phyloP scores from a whole-genome alignment of 2,113 vertebrate genomes.

The Arothron firmamentum region DNA sequence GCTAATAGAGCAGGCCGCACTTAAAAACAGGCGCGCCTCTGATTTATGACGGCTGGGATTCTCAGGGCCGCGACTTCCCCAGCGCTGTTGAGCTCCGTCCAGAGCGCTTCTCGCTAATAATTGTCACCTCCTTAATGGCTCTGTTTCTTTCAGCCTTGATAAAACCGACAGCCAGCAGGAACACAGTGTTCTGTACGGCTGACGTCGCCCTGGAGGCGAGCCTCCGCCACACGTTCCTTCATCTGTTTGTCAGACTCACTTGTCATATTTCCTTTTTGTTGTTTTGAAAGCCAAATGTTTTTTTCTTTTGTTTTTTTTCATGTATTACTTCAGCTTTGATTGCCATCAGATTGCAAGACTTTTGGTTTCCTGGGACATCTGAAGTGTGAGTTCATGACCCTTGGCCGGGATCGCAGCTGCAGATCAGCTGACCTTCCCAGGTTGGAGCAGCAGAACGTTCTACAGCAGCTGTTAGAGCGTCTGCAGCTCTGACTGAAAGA shows the following conservation, averaged over 20 bases:
- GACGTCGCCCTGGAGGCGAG: conserved; percentile 9
- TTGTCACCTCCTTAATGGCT: conserved; percentile 26
- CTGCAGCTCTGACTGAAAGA: conserved; percentile 42
- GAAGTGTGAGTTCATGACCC: neutral
- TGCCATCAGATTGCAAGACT: too few relatives aligned
- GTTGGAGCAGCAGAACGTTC: conserved; percentile 22
- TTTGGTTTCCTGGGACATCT: neutral
- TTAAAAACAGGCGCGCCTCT: conserved; percentile 43
- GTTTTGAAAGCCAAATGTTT: too few relatives aligned
- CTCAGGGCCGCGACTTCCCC: conserved; percentile 34
- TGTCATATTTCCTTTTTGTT: too few relatives aligned
- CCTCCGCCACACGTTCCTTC: neutral
- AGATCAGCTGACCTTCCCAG: neutral
- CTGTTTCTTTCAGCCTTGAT: conserved; percentile 26
- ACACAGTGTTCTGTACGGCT: conserved; percentile 15
- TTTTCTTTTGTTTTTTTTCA: too few relatives aligned
- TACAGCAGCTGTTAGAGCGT: conserved; percentile 17
- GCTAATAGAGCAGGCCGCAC: conserved; percentile 31
- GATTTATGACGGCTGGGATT: conserved; percentile 60
- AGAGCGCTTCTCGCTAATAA: conserved; percentile 19
- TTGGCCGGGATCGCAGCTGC: too few relatives aligned
- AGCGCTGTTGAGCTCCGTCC: conserved; percentile 21
- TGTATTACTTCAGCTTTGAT: too few relatives aligned
- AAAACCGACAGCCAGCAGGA: conserved; percentile 12
- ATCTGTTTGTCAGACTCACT: too few relatives aligned